phyloP scores from a whole-genome alignment of 2,113 vertebrate species.

The Antechinus flavipes region DNA sequence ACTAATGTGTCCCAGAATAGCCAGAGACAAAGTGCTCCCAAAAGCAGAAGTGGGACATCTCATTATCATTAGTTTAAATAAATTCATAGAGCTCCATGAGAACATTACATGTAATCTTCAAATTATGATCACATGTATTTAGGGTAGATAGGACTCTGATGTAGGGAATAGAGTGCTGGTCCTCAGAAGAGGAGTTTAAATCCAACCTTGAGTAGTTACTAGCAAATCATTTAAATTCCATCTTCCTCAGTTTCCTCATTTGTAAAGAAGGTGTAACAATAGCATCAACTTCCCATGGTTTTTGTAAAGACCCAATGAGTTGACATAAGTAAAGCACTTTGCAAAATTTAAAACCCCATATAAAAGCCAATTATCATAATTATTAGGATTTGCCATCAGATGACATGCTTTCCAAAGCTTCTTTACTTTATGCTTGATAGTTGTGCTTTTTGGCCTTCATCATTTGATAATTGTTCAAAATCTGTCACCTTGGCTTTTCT shows the following conservation, averaged over 20 bases:
- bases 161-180: background rate
- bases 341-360: background rate
- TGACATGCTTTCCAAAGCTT: conserved; percentile 90
- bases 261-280: background rate
- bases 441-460: conserved; percentile 99
- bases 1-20: background rate
- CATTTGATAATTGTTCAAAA: conserved; percentile 98
- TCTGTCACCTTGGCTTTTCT: conserved; percentile 97
- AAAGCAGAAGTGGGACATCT: background rate
- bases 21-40: background rate
- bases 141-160: background rate
- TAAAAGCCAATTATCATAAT: conserved; percentile 17
- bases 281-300: background rate
- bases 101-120: background rate
- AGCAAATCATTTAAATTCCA: background rate
- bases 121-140: background rate
- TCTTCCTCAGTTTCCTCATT: background rate
- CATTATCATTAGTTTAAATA: background rate
- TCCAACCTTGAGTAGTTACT: background rate
- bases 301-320: background rate
- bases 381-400: conserved; percentile 82
- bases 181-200: background rate
- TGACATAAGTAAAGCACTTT: background rate
- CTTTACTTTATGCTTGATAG: conserved; percentile 96
- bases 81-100: background rate